phyloP scores from a whole-genome alignment of 2,113 vertebrate genomes.

The Microtus ochrogaster region DNA sequence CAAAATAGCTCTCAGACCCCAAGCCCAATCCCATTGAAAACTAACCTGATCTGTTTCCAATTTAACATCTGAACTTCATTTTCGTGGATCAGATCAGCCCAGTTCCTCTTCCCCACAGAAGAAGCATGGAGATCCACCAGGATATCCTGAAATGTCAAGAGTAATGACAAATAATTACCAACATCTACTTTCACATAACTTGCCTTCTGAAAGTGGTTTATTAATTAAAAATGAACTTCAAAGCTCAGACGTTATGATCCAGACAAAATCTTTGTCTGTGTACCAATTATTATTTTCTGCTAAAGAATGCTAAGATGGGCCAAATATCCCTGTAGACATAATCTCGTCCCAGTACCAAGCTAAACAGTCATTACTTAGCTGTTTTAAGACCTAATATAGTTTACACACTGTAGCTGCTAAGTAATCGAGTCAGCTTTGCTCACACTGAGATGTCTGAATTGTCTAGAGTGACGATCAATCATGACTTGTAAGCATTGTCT shows the following conservation, averaged over 20 bases:
- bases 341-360: background rate
- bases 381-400: background rate
- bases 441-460: background rate
- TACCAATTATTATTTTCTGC: background rate
- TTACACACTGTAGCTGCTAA: background rate
- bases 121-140: conserved; percentile 36
- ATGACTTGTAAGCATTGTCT: background rate
- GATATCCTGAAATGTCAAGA: conserved; percentile 56
- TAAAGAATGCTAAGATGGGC: background rate
- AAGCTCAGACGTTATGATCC: background rate
- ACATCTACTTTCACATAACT: background rate
- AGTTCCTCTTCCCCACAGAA: conserved; percentile 54
- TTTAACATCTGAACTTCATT: conserved; percentile 67
- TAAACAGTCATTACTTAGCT: background rate
- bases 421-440: background rate
- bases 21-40: conserved; percentile 2
- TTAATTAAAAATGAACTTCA: conserved; percentile 26
- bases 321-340: background rate
- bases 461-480: background rate
- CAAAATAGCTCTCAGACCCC: conserved; percentile 1
- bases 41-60: conserved; percentile 58
- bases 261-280: background rate
- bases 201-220: conserved; percentile 1
- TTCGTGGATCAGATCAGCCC: conserved; percentile 45
- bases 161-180: conserved; percentile 47